Evolutionary conservation across 1,140 invertebrate species (phyloP).

Genomic region (Euura lappo): DNA sequence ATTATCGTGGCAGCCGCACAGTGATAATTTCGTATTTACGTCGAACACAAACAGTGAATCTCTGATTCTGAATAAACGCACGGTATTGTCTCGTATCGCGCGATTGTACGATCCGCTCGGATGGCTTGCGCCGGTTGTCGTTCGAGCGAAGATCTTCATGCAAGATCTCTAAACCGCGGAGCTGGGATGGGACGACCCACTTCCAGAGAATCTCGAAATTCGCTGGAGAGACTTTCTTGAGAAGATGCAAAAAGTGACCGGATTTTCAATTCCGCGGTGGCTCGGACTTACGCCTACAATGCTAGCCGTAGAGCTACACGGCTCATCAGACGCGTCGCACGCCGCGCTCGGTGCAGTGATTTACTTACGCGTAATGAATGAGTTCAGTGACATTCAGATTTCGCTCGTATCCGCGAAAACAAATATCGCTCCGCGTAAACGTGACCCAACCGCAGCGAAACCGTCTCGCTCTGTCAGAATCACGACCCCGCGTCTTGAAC

Average conservation of each 20-base stretch:
- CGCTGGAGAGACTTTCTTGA: too few relatives aligned
- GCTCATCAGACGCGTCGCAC: slow-evolving; percentile 43
- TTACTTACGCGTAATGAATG: slow-evolving; percentile 26
- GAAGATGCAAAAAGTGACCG: too few relatives aligned
- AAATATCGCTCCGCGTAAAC: too few relatives aligned
- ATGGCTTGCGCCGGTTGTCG: slow-evolving; percentile 28
- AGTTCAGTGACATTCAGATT: slow-evolving; percentile 14
- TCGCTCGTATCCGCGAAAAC: too few relatives aligned
- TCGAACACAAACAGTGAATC: neutral
- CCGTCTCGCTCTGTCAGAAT: too few relatives aligned
- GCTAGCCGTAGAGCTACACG: slow-evolving; percentile 31
- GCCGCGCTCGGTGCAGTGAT: slow-evolving; percentile 34
- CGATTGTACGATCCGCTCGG: slow-evolving; percentile 20
- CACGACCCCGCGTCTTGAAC: too few relatives aligned
- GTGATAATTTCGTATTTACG: slow-evolving; percentile 11
- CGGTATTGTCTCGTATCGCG: slow-evolving; percentile 12
- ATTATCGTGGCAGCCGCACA: slow-evolving; percentile 15
- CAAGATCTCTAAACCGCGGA: too few relatives aligned
- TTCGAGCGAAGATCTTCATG: slow-evolving; percentile 27
- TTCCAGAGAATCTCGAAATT: too few relatives aligned
- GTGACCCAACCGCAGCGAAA: too few relatives aligned
- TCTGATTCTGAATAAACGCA: neutral
- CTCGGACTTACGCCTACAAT: slow-evolving; percentile 5
- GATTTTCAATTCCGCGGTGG: too few relatives aligned
- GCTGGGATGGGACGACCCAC: too few relatives aligned